Conservation (phyloP, 2,888 invertebrate species). For the Pseudeuparius sepicola region DNA sequence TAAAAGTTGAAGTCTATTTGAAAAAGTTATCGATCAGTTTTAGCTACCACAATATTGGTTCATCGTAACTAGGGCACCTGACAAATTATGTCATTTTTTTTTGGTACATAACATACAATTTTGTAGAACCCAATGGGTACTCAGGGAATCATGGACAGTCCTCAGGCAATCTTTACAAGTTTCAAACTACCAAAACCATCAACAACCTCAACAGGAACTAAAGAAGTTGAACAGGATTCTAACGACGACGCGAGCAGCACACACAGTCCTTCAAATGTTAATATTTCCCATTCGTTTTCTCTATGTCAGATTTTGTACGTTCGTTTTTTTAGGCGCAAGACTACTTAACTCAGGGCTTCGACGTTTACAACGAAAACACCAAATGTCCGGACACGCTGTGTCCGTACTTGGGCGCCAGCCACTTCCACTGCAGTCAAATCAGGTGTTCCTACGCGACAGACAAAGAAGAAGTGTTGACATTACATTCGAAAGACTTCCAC, state of each 20-base stretch:
- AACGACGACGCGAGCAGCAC: constrained; percentile 37
- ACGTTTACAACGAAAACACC: constrained; percentile 49
- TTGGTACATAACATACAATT: not conserved
- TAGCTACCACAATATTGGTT: no score
- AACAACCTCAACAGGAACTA: constrained; percentile 30
- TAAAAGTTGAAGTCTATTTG: no score
- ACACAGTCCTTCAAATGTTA: constrained; percentile 33
- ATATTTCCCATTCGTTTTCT: constrained; percentile 27
- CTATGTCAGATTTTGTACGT: no score
- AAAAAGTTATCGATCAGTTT: no score
- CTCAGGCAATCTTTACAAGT: constrained; percentile 87
- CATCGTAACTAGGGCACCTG: no score
- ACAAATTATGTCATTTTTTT: no score
- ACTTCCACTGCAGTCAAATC: constrained; percentile 77
- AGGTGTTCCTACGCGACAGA: constrained; percentile 78
- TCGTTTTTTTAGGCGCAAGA: constrained; percentile 39
- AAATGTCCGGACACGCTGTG: constrained; percentile 70
- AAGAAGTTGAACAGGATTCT: constrained; percentile 34
- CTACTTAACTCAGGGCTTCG: constrained; percentile 51
- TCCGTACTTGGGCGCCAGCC: constrained; percentile 56
- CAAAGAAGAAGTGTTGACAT: constrained; percentile 63
- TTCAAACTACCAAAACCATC: constrained; percentile 78
- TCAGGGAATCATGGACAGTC: constrained; percentile 49
- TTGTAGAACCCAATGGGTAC: constrained; percentile 34
- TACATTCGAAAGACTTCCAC: constrained; percentile 81